Evolutionary conservation across 2,797 vertebrate species (phyloP).

Genomic region (Sternarchorhynchus goeldii): DNA sequence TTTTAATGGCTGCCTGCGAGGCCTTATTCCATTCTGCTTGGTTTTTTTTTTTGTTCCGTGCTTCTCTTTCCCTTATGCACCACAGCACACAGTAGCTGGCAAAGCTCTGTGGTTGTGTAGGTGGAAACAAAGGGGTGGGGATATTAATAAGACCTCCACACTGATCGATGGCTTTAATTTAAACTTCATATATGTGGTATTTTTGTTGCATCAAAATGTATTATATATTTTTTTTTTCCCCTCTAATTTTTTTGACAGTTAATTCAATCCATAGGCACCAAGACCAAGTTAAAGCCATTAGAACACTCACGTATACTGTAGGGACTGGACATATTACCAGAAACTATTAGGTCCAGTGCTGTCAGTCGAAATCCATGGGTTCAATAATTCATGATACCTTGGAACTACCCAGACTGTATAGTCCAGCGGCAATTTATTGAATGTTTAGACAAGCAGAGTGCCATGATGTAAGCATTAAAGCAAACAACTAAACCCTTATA

Average conservation of each 20-base stretch:
- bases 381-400: slow-evolving; percentile 3
- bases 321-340: slow-evolving; percentile 19
- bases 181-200: slow-evolving; percentile 53
- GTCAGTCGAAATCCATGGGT: not conserved
- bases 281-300: slow-evolving; percentile 31
- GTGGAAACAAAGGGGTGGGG: slow-evolving; percentile 35
- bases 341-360: slow-evolving; percentile 18
- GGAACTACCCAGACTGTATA: slow-evolving; percentile 4
- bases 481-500: not conserved
- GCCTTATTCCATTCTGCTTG: slow-evolving; percentile 50
- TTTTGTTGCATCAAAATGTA: slow-evolving; percentile 46
- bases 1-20: slow-evolving; percentile 56
- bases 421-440: not conserved
- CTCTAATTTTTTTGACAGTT: slow-evolving; percentile 30
- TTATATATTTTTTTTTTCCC: slow-evolving; percentile 17
- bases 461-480: not conserved
- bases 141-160: slow-evolving; percentile 47
- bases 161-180: slow-evolving; percentile 59
- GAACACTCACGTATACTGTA: slow-evolving; percentile 13
- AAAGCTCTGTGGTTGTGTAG: slow-evolving; percentile 43
- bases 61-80: slow-evolving; percentile 29
- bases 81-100: slow-evolving; percentile 40
- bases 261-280: slow-evolving; percentile 28
- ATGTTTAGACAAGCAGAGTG: not conserved
- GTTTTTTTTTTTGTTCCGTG: slow-evolving; percentile 7